These are phyloP conservation scores for Lordiphosa mommai DNA, from an alignment of 1,140 invertebrate genomes.

Conservation along the genomic window DNA sequence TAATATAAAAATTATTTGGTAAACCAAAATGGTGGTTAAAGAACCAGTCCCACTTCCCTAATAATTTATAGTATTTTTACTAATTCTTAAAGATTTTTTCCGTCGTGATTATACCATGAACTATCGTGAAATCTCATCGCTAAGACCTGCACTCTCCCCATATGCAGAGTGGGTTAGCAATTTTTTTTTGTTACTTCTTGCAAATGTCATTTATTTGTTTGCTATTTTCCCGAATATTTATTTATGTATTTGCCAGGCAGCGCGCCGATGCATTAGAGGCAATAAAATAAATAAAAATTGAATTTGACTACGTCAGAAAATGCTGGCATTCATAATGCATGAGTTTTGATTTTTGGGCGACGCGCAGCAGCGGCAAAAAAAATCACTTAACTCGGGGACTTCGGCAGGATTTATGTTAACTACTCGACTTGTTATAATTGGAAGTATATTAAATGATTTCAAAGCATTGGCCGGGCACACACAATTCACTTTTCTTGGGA, in stretches of 20 bases:
- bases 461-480: conserved; percentile 55
- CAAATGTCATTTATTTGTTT: conserved; percentile 49
- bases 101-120: too few relatives aligned
- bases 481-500: conserved; percentile 38
- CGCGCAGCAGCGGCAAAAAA: conserved; percentile 36
- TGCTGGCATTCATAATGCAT: conserved; percentile 77
- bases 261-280: conserved; percentile 68
- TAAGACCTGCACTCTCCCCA: conserved; percentile 6
- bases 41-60: too few relatives aligned
- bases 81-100: too few relatives aligned
- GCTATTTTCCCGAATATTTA: conserved; percentile 56
- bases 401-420: conserved; percentile 71
- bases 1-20: too few relatives aligned
- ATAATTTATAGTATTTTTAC: too few relatives aligned
- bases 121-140: neutral
- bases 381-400: conserved; percentile 57
- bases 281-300: conserved; percentile 77
- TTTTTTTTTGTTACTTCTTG: conserved; percentile 11
- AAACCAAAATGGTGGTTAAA: too few relatives aligned
- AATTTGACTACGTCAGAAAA: conserved; percentile 77
- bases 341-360: conserved; percentile 74
- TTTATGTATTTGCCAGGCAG: conserved; percentile 63
- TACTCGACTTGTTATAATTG: conserved; percentile 77
- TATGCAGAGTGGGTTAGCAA: conserved; percentile 32
- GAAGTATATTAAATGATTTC: conserved; percentile 75